These are phyloP conservation scores for Megaceryle maxima DNA, from an alignment of 2,113 vertebrate genomes.

Conservation along the genomic window DNA sequence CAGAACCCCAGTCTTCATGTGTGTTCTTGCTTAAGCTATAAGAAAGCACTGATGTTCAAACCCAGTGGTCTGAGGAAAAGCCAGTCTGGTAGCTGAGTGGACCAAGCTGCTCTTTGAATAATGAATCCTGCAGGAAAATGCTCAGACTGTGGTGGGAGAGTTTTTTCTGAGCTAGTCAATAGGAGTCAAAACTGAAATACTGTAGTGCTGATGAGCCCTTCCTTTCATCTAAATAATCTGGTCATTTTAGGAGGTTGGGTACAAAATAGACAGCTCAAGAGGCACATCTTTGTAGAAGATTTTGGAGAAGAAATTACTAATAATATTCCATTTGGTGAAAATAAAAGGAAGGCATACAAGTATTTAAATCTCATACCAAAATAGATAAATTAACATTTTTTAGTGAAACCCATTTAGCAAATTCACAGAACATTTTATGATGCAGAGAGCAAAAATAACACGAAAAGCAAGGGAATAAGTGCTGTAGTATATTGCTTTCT, in stretches of 20 bases:
- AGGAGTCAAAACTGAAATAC: not conserved
- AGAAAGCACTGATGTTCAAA: not conserved
- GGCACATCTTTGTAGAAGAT: no score
- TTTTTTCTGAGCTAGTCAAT: not conserved
- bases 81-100: not conserved
- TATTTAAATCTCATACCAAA: not conserved
- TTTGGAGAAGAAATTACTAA: not conserved
- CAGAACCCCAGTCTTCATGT: not conserved
- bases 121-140: not conserved
- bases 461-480: not conserved
- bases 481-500: not conserved
- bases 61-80: not conserved
- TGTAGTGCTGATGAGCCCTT: not conserved
- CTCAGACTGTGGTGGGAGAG: not conserved
- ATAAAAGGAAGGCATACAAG: not conserved
- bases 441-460: not conserved
- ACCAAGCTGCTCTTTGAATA: not conserved
- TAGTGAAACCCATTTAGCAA: not conserved
- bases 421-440: not conserved
- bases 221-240: not conserved
- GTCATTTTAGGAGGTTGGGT: fast-evolving
- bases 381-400: not conserved
- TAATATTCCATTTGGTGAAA: not conserved
- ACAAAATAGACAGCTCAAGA: not conserved
- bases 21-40: not conserved